A percentile compares a stretch with the other conserved stretches of the same genome.
These are phyloP conservation scores for Borostomias antarcticus DNA, from an alignment of 2,797 vertebrate species.

Conservation along the genomic window DNA sequence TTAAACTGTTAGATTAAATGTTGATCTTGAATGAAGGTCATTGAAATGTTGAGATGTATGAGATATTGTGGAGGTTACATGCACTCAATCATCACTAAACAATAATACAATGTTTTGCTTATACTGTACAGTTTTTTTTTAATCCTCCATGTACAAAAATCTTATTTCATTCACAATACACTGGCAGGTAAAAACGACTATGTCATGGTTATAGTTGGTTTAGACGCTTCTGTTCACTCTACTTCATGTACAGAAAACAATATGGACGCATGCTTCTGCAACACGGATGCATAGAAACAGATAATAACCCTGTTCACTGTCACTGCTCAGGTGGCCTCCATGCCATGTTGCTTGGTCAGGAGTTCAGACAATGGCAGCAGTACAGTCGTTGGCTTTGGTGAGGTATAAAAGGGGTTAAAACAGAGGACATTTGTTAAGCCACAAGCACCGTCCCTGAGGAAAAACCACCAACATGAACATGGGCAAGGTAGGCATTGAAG, in stretches of 20 bases:
- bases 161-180: neutral
- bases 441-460: neutral
- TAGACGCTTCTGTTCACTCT: constrained; percentile 5
- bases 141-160: neutral
- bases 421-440: neutral
- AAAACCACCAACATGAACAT: constrained; percentile 18
- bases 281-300: constrained; percentile 6
- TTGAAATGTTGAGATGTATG: no score
- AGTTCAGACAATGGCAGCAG: constrained; percentile 3
- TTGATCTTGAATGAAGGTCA: no score
- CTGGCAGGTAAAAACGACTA: neutral
- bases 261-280: constrained; percentile 6
- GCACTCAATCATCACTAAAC: no score
- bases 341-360: constrained; percentile 9
- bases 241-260: constrained; percentile 1
- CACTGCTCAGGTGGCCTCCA: neutral
- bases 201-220: neutral
- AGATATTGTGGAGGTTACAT: no score
- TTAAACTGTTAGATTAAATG: no score
- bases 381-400: neutral
- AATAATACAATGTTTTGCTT: no score
- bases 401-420: constrained; percentile 15
- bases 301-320: neutral
- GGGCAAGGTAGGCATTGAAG: constrained; percentile 24
- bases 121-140: no score